Evolutionary conservation across 2,888 invertebrate species (phyloP), one percentile per base, ranked within the genome.

Genomic region (Tribolium freemani): DNA sequence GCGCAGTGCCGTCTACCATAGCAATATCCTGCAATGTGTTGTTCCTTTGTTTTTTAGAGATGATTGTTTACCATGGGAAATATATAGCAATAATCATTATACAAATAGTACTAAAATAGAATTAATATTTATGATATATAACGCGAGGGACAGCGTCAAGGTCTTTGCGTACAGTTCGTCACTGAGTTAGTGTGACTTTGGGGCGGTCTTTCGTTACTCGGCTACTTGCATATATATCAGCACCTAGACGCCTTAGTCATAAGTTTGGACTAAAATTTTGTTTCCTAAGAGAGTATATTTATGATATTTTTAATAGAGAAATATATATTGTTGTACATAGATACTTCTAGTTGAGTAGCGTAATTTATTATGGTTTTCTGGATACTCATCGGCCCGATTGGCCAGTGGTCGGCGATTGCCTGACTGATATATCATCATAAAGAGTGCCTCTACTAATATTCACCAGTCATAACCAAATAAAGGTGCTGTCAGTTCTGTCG

Each of bases 261-360:
- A 89, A 85, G 89, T 89, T 88, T 89, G 88, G 87, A 89, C 88
- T 90, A 90, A 89, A 89, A 80, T 81, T 90, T 90, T 88, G 89
- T 88, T 89, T 88, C 88, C 85, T 88, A 87, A 89, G 88, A 89
- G 89, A 89, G 87, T 88, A 90, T 90, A 90, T 90, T 89, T 89
- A 87, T 89, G 88, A 86, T 86, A 86, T 86, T 86, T 86, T 86
- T 86, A 86, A 86, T 86, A 86, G 86, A 87, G 85, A 86, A 44
- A 86, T 85, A 84, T 88, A 87, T 89, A 89, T 88, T 88, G 80
- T 83, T 87, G 78, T 80, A 81, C 73, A 84, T 82, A 83, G 80
- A 80, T 69, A 78, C 75, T 73, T 79, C 77, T 83, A 84, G 83
- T 78, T 78, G 77, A 78, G 79, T 83, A 83, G 81, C 78, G 69